Evolutionary conservation across 1,140 invertebrate genomes (phyloP).

Genomic region (Bombus balteatus): DNA sequence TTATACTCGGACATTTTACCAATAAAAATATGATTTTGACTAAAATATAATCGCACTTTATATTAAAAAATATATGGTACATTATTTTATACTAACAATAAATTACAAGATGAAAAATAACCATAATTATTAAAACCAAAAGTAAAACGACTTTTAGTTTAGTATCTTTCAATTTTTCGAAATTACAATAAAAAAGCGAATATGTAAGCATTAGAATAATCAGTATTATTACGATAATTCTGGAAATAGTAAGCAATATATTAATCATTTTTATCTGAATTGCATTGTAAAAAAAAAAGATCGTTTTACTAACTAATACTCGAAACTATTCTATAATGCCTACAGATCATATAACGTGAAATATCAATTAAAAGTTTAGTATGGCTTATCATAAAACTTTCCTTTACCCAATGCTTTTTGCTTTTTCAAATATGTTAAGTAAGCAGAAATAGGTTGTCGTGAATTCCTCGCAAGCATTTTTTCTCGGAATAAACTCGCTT

Average conservation of each 20-base stretch:
- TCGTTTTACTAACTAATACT: background rate
- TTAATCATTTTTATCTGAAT: background rate
- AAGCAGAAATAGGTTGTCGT: conserved; percentile 61
- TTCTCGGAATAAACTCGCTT: conserved; percentile 55
- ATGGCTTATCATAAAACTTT: conserved; percentile 1
- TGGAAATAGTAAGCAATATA: background rate
- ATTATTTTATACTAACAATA: conserved; percentile 3
- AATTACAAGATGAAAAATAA: conserved; percentile 1
- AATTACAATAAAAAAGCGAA: background rate
- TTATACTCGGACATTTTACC: background rate
- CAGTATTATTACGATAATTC: background rate
- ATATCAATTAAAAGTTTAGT: background rate
- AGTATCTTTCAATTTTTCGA: background rate
- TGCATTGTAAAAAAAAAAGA: too few relatives aligned
- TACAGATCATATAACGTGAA: background rate
- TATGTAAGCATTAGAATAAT: background rate
- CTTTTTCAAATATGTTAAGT: conserved; percentile 67
- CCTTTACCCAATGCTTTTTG: conserved; percentile 44
- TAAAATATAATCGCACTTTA: background rate
- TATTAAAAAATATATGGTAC: background rate
- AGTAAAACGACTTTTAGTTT: background rate
- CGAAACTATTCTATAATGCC: background rate
- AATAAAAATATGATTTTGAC: background rate
- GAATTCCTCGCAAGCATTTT: conserved; percentile 67
- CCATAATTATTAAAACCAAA: background rate